Percentiles rank a stretch among this genome's conserved stretches.
Evolutionary conservation across 2,113 vertebrate species (phyloP).

Genomic region (Neodon shergylaensis): DNA sequence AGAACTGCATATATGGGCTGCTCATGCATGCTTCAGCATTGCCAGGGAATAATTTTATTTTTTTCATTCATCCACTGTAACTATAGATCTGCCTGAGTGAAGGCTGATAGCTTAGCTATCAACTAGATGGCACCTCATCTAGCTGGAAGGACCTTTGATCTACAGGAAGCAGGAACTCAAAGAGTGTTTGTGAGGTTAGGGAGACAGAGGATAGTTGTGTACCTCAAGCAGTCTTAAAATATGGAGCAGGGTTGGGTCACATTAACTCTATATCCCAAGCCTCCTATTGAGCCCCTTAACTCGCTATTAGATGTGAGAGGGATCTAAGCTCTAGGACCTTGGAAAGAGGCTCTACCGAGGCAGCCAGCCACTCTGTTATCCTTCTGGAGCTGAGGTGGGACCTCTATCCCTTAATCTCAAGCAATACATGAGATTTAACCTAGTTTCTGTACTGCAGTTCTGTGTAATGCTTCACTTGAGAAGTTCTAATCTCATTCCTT

Average conservation of each 20-base stretch:
- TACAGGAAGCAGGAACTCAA: conserved; percentile 47
- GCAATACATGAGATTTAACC: conserved; percentile 7
- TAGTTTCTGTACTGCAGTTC: conserved; percentile 1
- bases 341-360: conserved; percentile 36
- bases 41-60: too few relatives aligned
- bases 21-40: too few relatives aligned
- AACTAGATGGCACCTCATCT: conserved; percentile 10
- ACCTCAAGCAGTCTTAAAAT: conserved; percentile 14
- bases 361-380: not conserved
- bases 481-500: not conserved
- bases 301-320: not conserved
- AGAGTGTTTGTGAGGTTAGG: conserved; percentile 27
- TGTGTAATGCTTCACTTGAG: conserved; percentile 62
- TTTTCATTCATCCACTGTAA: not conserved
- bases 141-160: conserved; percentile 57
- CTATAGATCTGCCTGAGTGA: conserved; percentile 54
- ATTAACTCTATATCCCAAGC: not conserved
- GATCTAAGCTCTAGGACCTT: conserved; percentile 26
- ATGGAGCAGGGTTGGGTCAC: not conserved
- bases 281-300: not conserved
- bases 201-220: not conserved
- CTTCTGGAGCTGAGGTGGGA: not conserved
- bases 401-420: not conserved
- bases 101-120: conserved; percentile 49
- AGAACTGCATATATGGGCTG: too few relatives aligned